A percentile compares a stretch with the other conserved stretches of the same genome.
These are phyloP conservation scores for Colinus virginianus DNA, from an alignment of 2,113 vertebrate genomes.

Conservation along the genomic window DNA sequence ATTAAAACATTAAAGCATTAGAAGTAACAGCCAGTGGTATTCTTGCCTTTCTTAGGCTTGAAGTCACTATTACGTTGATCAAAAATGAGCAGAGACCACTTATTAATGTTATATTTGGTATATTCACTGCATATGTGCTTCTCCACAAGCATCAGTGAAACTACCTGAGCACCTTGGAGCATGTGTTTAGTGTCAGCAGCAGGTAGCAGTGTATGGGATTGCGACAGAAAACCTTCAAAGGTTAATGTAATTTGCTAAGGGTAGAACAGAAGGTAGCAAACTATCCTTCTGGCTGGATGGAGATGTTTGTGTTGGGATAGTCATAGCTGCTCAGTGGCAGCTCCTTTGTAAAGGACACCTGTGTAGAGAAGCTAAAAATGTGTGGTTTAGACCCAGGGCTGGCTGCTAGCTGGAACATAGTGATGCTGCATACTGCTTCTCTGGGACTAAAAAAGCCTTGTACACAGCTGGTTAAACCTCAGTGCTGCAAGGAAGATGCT, in stretches of 20 bases:
- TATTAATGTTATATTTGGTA: background rate
- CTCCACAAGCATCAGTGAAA: rapidly evolving
- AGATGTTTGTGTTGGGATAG: background rate
- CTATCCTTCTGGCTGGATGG: background rate
- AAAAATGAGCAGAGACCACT: background rate
- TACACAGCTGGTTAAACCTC: background rate
- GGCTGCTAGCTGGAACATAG: background rate
- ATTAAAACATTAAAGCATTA: background rate
- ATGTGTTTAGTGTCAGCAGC: background rate
- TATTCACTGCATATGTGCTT: background rate
- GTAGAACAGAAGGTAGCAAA: background rate
- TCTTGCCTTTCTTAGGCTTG: background rate
- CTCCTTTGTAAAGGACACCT: background rate
- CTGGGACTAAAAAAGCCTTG: rapidly evolving
- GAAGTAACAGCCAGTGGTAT: background rate
- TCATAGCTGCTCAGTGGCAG: rapidly evolving
- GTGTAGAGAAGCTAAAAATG: background rate
- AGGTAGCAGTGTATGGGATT: background rate
- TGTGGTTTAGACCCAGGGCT: background rate
- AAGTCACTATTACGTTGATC: background rate
- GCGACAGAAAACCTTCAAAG: background rate
- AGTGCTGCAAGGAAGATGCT: background rate
- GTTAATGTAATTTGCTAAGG: background rate
- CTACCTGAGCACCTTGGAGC: background rate
- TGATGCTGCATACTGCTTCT: background rate